Percentiles rank a stretch among this genome's conserved stretches.
These are phyloP conservation scores for Telmatherina bonti DNA, from an alignment of 2,797 vertebrate genomes.

Conservation along the genomic window DNA sequence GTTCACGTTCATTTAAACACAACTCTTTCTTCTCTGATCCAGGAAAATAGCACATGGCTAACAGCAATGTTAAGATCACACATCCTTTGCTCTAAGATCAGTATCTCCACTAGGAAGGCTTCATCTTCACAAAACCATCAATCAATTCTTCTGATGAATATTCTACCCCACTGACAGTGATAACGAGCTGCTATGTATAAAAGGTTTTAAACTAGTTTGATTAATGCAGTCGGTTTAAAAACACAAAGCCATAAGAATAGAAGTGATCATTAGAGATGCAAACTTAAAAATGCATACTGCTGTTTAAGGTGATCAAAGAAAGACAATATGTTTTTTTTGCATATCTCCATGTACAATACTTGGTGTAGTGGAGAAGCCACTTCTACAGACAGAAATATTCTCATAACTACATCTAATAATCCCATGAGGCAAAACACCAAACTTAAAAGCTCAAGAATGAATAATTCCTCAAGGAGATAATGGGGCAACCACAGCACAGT, in stretches of 20 bases:
- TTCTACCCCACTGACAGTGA: slow-evolving; percentile 44
- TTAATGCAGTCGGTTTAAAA: slow-evolving; percentile 33
- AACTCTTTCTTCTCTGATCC: slow-evolving; percentile 9
- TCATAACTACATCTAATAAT: not conserved
- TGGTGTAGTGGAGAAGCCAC: not conserved
- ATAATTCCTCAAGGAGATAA: slow-evolving; percentile 25
- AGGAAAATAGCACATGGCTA: slow-evolving; percentile 20
- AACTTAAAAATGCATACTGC: slow-evolving; percentile 9
- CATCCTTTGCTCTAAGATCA: slow-evolving; percentile 41
- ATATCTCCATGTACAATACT: slow-evolving; percentile 1
- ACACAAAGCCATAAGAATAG: not conserved
- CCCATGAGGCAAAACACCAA: slow-evolving; percentile 8
- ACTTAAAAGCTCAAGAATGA: slow-evolving; percentile 15
- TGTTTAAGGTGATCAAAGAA: slow-evolving; percentile 7
- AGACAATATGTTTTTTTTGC: slow-evolving; percentile 4
- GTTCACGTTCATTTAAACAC: slow-evolving; percentile 30
- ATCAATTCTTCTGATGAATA: slow-evolving; percentile 57
- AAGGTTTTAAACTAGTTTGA: slow-evolving; percentile 50
- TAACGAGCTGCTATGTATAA: slow-evolving; percentile 24
- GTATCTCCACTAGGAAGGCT: slow-evolving; percentile 29
- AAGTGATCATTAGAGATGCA: slow-evolving; percentile 7
- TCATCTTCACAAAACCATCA: slow-evolving; percentile 35
- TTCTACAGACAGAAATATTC: slow-evolving; percentile 6
- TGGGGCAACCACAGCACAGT: not conserved
- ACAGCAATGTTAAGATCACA: slow-evolving; percentile 20